phyloP scores from a whole-genome alignment of 2,113 vertebrate genomes.

The Ibidorhyncha struthersii region DNA sequence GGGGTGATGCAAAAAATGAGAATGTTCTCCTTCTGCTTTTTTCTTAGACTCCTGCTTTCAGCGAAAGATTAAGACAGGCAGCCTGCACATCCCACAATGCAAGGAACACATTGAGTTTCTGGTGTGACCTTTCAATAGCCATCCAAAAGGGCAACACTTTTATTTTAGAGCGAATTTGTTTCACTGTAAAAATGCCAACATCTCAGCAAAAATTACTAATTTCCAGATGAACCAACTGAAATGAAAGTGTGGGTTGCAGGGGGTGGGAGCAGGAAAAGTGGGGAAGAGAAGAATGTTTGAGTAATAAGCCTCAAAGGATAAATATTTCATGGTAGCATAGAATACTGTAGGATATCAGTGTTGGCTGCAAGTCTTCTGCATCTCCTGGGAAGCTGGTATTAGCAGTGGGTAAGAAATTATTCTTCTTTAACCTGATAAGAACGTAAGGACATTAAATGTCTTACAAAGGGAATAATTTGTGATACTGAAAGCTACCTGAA shows the following conservation, averaged over 20 bases:
- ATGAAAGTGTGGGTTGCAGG: not conserved
- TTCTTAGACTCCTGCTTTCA: not conserved
- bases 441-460: not conserved
- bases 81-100: not conserved
- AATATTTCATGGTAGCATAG: not conserved
- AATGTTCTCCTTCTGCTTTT: not conserved
- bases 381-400: not conserved
- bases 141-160: not conserved
- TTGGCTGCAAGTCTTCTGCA: not conserved
- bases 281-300: not conserved
- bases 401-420: not conserved
- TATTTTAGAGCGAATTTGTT: not conserved
- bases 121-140: not conserved
- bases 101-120: not conserved
- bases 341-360: not conserved
- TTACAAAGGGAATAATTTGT: not conserved
- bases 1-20: not conserved
- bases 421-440: not conserved
- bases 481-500: slow-evolving; percentile 63
- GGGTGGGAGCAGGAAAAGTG: not conserved
- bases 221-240: not conserved
- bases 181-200: not conserved
- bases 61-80: not conserved
- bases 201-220: not conserved
- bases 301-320: not conserved